These are phyloP conservation scores for Apodemus agrarius DNA, from an alignment of 2,797 vertebrate species.

Conservation along the genomic window DNA sequence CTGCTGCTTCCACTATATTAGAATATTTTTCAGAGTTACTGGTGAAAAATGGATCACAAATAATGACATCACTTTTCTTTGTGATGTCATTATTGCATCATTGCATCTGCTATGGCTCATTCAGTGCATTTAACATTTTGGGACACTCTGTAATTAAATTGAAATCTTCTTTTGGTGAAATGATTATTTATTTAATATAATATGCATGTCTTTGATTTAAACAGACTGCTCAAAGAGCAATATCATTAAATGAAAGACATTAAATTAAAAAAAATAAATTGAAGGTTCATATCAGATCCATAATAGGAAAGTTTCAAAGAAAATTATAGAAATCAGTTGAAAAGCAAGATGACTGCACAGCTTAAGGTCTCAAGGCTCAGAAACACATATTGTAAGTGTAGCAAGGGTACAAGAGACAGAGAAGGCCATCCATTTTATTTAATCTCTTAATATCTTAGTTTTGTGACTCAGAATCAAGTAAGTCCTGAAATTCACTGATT, in stretches of 20 bases:
- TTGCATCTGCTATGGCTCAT: neutral
- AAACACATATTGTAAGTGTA: accelerated
- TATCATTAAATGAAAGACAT: neutral
- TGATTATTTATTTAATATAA: constrained; percentile 16
- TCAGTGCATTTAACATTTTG: constrained; percentile 65
- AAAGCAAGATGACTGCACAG: neutral
- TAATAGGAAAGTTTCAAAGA: neutral
- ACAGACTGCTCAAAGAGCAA: neutral
- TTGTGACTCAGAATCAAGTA: neutral
- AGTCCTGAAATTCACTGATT: neutral
- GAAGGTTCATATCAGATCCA: neutral
- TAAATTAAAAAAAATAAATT: neutral
- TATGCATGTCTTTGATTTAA: constrained; percentile 1
- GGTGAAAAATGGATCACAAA: neutral
- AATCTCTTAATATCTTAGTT: neutral
- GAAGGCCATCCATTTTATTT: accelerated
- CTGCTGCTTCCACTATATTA: neutral
- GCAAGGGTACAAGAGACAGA: accelerated
- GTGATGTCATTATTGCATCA: neutral
- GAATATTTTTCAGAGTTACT: constrained; percentile 32
- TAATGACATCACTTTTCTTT: constrained; percentile 72
- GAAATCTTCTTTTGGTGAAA: neutral
- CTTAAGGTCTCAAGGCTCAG: neutral
- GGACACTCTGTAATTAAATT: neutral
- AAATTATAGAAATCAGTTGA: neutral